Evolutionary conservation across 2,888 invertebrate species (phyloP).

Genomic region (Adineta ricciae): DNA sequence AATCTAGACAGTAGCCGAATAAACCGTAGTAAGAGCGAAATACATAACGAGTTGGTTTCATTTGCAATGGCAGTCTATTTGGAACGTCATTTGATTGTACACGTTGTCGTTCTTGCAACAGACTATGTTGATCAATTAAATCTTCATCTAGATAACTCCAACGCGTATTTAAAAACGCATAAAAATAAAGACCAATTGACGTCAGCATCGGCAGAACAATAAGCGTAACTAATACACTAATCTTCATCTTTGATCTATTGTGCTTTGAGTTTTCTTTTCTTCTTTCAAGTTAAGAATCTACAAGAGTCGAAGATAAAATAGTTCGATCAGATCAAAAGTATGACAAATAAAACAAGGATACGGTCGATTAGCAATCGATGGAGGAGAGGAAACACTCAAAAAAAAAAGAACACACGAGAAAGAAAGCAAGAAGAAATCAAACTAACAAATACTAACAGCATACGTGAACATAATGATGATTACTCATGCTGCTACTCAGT

Average conservation of each 20-base stretch:
- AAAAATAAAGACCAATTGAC: background rate
- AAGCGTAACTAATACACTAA: background rate
- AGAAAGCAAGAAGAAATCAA: background rate
- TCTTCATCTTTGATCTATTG: background rate
- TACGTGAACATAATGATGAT: background rate
- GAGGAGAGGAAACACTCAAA: background rate
- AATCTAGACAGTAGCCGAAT: background rate
- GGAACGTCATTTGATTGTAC: background rate
- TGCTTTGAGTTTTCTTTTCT: background rate
- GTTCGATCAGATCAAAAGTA: background rate
- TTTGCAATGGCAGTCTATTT: background rate
- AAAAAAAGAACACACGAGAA: background rate
- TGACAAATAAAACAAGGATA: background rate
- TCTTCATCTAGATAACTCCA: background rate
- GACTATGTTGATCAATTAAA: background rate
- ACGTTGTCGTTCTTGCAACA: background rate
- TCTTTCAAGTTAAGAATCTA: background rate
- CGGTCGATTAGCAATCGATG: background rate
- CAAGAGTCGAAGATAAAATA: background rate
- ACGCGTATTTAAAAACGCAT: background rate
- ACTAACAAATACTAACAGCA: background rate
- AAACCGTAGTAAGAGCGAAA: constrained; percentile 12
- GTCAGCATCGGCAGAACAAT: background rate
- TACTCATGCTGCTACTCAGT: background rate
- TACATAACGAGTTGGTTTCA: background rate